Percentiles rank a stretch among this genome's conserved stretches.
These are phyloP conservation scores for Tragelaphus imberbis DNA, from an alignment of 2,113 vertebrate genomes.

Conservation along the genomic window DNA sequence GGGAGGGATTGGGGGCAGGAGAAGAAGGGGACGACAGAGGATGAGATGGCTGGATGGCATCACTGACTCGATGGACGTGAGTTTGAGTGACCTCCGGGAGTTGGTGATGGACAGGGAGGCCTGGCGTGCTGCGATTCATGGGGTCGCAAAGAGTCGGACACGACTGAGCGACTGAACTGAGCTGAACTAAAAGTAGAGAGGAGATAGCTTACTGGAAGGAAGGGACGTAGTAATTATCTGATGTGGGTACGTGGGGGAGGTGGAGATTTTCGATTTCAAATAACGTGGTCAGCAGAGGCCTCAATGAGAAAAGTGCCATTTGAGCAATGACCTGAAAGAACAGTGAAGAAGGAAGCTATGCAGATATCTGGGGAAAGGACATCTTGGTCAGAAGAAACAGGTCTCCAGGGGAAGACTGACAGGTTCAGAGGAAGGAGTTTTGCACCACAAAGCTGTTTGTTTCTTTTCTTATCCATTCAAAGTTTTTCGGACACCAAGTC, in stretches of 20 bases:
- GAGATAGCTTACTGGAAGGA: neutral
- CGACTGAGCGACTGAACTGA: no score
- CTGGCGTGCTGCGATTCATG: no score
- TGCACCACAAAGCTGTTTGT: neutral
- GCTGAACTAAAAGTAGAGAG: neutral
- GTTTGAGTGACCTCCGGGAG: no score
- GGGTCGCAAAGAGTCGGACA: no score
- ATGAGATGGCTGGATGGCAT: no score
- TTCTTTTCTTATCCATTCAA: neutral
- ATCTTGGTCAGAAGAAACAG: neutral
- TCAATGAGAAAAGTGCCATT: neutral
- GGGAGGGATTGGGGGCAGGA: no score
- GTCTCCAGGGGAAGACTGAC: neutral
- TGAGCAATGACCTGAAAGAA: neutral
- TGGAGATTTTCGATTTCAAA: neutral
- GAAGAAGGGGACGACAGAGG: no score
- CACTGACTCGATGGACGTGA: no score
- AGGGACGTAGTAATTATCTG: neutral
- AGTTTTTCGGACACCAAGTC: neutral
- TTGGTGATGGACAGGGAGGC: no score
- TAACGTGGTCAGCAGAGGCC: neutral
- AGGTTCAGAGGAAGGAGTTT: neutral
- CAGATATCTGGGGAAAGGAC: neutral
- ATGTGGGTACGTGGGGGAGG: neutral
- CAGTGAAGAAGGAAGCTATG: neutral